Evolutionary conservation across 2,113 vertebrate species (phyloP).

Genomic region (Microcebus ravelobensis): DNA sequence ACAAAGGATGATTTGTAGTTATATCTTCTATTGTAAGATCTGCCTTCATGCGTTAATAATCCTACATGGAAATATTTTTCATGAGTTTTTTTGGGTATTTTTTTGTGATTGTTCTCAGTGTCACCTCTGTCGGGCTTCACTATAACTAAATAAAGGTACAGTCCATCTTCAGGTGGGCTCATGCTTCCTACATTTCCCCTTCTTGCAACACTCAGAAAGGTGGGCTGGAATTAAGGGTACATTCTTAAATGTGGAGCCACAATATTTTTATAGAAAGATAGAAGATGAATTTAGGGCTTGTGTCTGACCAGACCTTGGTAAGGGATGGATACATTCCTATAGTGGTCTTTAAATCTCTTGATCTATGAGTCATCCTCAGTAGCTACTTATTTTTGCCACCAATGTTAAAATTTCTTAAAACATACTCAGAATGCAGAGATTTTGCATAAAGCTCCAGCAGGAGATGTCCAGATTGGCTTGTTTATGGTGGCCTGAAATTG

Average conservation of each 20-base stretch:
- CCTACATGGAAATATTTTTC: background rate
- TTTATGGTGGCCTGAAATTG: background rate
- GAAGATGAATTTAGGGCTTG: background rate
- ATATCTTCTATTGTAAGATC: background rate
- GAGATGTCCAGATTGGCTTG: background rate
- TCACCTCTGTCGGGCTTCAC: background rate
- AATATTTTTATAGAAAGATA: background rate
- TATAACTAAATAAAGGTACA: background rate
- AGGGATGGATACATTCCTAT: background rate
- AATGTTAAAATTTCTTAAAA: background rate
- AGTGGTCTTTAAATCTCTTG: slow-evolving; percentile 3
- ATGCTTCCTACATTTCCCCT: background rate
- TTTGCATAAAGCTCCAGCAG: background rate
- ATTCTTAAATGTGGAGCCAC: background rate
- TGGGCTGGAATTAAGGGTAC: background rate
- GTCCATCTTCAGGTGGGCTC: background rate
- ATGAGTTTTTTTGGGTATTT: background rate
- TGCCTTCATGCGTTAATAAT: background rate
- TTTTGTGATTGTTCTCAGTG: background rate
- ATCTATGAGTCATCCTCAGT: background rate
- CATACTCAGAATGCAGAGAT: background rate
- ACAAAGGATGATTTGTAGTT: background rate
- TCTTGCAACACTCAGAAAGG: background rate
- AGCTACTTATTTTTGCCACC: background rate
- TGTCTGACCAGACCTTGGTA: background rate